Percentiles rank a stretch among this genome's conserved stretches.
These are phyloP conservation scores for Morus bassanus DNA, from an alignment of 2,797 vertebrate genomes.

Conservation along the genomic window DNA sequence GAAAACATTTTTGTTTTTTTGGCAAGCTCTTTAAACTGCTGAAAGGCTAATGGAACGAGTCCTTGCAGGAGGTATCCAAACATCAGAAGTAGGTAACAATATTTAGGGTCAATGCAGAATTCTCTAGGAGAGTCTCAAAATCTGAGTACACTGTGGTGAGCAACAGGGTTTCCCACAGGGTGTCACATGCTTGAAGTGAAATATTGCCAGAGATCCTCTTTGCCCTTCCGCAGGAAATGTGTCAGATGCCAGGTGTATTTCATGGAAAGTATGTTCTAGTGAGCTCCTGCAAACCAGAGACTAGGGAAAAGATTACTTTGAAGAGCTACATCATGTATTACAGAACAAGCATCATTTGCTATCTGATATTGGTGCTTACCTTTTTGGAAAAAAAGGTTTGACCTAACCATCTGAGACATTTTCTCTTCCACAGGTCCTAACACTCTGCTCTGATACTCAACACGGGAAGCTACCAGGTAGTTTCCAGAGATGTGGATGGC, in stretches of 20 bases:
- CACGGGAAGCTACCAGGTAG: not conserved
- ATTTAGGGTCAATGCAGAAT: not conserved
- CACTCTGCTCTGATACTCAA: not conserved
- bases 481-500: not conserved
- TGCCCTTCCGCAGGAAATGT: not conserved
- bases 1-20: not conserved
- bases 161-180: not conserved
- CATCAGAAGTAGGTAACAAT: not conserved
- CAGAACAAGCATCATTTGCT: not conserved
- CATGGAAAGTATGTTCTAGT: not conserved
- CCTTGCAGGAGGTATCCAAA: not conserved
- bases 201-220: not conserved
- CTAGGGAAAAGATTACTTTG: not conserved
- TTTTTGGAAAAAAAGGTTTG: not conserved
- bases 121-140: not conserved
- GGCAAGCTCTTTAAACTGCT: not conserved
- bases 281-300: not conserved
- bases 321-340: not conserved
- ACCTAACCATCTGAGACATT: not conserved
- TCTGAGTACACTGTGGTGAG: not conserved
- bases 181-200: fast-evolving
- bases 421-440: not conserved
- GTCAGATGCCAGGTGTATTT: not conserved
- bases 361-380: not conserved
- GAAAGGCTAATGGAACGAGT: not conserved